A percentile compares a stretch with the other conserved stretches of the same genome.
Evolutionary conservation across 2,888 invertebrate species (phyloP).

Genomic region (Eupelmus urozonus): DNA sequence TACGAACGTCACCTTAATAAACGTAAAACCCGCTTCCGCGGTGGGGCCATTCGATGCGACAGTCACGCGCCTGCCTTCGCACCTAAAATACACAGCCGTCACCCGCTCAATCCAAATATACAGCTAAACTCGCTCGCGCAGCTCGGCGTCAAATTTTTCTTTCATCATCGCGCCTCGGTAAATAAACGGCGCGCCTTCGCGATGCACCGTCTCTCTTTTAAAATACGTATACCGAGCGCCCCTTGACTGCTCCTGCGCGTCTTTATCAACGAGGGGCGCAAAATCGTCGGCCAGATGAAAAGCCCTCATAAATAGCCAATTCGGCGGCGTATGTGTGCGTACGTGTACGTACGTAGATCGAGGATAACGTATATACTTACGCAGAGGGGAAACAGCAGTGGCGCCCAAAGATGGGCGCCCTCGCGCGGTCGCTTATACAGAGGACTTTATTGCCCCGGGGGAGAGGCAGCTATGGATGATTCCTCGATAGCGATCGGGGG

Average conservation of each 20-base stretch:
- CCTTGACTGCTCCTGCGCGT: background rate
- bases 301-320: conserved; percentile 70
- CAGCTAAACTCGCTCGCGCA: background rate
- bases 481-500: conserved; percentile 40
- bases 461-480: conserved; percentile 27
- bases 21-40: background rate
- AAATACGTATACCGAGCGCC: background rate
- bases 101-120: no score
- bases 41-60: background rate
- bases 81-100: background rate
- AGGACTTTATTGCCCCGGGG: conserved; percentile 51
- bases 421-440: background rate
- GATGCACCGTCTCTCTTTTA: no score
- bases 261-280: conserved; percentile 16
- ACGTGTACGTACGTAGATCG: conserved; percentile 67
- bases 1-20: conserved; percentile 1
- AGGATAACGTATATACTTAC: conserved; percentile 63
- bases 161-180: conserved; percentile 18
- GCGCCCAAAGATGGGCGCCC: conserved; percentile 2
- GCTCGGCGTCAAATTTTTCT: conserved; percentile 25
- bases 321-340: conserved; percentile 64
- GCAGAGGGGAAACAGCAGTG: background rate
- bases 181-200: conserved; percentile 1
- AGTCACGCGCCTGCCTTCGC: background rate
- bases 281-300: conserved; percentile 39